Evolutionary conservation across 2,113 vertebrate species (phyloP).

Genomic region (Spermophilus dauricus): DNA sequence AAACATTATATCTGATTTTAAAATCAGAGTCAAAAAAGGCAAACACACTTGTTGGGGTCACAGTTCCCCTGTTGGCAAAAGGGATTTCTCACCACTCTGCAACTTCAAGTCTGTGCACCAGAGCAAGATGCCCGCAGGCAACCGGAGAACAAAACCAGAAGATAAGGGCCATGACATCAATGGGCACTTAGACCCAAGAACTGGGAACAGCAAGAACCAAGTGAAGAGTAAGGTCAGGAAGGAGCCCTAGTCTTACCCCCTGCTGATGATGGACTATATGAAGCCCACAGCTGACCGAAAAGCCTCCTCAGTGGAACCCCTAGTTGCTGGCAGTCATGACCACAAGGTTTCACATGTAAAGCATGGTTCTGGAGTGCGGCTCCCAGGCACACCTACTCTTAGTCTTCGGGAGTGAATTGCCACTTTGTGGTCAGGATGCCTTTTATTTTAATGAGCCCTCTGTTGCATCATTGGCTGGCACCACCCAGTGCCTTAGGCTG

Average conservation of each 20-base stretch:
- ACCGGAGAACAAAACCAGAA: not conserved
- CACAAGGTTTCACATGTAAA: not conserved
- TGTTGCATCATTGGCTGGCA: not conserved
- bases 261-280: not conserved
- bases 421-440: not conserved
- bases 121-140: not conserved
- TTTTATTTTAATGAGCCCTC: not conserved
- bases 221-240: not conserved
- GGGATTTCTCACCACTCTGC: not conserved
- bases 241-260: not conserved
- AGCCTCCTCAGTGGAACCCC: not conserved
- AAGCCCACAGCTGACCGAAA: not conserved
- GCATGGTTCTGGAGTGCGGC: not conserved
- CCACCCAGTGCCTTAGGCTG: not conserved
- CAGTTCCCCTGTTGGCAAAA: not conserved
- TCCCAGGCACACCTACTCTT: not conserved
- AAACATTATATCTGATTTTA: not conserved
- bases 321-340: not conserved
- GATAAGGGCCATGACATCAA: not conserved
- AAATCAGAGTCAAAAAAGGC: not conserved
- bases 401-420: not conserved
- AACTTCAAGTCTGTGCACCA: not conserved
- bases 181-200: not conserved
- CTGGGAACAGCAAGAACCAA: not conserved
- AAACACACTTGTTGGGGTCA: no score